Evolutionary conservation across 2,113 vertebrate genomes (phyloP).

Genomic region (Diglossa brunneiventris): DNA sequence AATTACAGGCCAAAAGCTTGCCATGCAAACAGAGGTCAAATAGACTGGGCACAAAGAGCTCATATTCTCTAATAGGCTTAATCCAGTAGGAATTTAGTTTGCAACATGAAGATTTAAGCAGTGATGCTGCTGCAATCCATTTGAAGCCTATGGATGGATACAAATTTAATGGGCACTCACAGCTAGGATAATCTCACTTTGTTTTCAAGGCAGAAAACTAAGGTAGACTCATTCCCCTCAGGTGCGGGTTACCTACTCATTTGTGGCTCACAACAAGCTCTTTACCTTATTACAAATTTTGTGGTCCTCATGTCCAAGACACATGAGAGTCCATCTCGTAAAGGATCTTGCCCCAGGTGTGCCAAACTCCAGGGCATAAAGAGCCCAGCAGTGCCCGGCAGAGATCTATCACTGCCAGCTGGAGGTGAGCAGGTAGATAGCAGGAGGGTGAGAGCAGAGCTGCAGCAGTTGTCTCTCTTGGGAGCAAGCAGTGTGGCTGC

Average conservation of each 20-base stretch:
- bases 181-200: background rate
- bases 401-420: rapidly evolving
- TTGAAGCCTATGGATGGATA: background rate
- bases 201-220: background rate
- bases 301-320: background rate
- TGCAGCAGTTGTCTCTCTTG: background rate
- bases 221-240: background rate
- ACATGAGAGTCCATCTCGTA: rapidly evolving
- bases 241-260: background rate
- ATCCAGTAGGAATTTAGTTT: background rate
- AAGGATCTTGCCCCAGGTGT: background rate
- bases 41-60: background rate
- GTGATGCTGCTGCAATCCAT: background rate
- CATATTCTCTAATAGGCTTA: background rate
- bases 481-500: background rate
- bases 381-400: background rate
- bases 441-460: background rate
- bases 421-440: background rate
- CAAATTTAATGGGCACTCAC: background rate
- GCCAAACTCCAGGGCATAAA: background rate
- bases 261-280: background rate
- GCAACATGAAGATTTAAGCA: background rate
- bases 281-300: background rate
- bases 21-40: background rate
- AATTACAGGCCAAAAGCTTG: background rate